Base-by-base conservation (phyloP, 1,140 invertebrate genomes). In the Sinella curviseta region DNA sequence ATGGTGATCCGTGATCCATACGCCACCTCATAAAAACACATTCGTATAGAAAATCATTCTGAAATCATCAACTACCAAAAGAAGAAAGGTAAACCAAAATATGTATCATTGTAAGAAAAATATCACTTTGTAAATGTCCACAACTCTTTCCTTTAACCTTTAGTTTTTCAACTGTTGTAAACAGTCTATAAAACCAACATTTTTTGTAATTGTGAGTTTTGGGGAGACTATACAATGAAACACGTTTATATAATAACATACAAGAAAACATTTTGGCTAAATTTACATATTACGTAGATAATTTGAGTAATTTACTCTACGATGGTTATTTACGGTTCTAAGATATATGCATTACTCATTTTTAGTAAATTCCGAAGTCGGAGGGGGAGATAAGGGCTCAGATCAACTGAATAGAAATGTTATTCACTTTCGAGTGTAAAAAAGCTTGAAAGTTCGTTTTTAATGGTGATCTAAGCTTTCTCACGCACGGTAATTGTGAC, bases 401-500 rank as follows among this genome's bases (percentile, higher is more conserved):
- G 12, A 17, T 60, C 4, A 3, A 60, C 14, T 60, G 14, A 8
- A 24, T 24, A n/a, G 55, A 24, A 8, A 60, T 4, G 14, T n/a
- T 8, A n/a, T 8, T 24, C 24, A 17, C 24, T 60, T 60, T n/a
- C 8, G 24, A 60, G 8, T 48, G 4, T 48, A 4, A 48, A 48
- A 24, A 60, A 17, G 3, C 24, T 60, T 60, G 17, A 48, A 60
- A 24, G 24, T 17, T 26, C 55, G 8, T 60, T 60, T 60, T 26
- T n/a, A 60, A 60, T 60, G 8, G 12, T 60, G 55, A 60, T 26
- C 76, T 77, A 77, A 77, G 77, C 54, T 82, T 82, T 82, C 80
- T 82, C 80, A 82, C 80, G 80, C 80, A n/a, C n/a, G n/a, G n/a
- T n/a, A n/a, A n/a, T n/a, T n/a, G n/a, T n/a, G n/a, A n/a, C n/a